These are phyloP conservation scores for Drosophila micromelanica DNA, from an alignment of 1,140 invertebrate species.

Conservation along the genomic window DNA sequence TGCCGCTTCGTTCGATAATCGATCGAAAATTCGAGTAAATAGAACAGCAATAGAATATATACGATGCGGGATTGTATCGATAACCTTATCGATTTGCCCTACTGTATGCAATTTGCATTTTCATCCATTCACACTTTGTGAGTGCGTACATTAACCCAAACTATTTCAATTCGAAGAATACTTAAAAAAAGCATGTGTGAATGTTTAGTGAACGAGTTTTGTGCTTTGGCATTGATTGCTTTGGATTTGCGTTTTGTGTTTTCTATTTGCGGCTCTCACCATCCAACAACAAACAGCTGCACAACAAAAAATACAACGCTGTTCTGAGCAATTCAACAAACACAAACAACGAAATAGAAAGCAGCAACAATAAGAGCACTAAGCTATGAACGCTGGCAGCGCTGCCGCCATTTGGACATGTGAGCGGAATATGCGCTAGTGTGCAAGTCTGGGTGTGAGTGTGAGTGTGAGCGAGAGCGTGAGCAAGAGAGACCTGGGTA, in stretches of 20 bases:
- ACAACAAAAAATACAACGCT: slow-evolving; percentile 24
- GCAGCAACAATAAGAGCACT: slow-evolving; percentile 20
- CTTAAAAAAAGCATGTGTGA: slow-evolving; percentile 13
- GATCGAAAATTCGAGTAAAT: slow-evolving; percentile 5
- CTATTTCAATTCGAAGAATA: slow-evolving; percentile 8
- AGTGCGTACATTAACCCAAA: slow-evolving; percentile 55
- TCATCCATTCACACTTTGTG: slow-evolving; percentile 9
- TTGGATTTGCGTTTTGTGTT: slow-evolving; percentile 47
- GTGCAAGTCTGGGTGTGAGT: background rate
- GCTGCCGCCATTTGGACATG: slow-evolving; percentile 25
- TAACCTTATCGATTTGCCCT: background rate
- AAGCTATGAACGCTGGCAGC: slow-evolving; percentile 6
- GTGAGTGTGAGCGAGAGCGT: background rate
- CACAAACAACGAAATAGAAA: slow-evolving; percentile 53
- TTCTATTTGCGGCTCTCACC: slow-evolving; percentile 63
- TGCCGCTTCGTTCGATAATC: slow-evolving; percentile 44
- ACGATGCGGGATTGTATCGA: background rate
- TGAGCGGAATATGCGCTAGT: slow-evolving; percentile 10
- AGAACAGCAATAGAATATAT: background rate
- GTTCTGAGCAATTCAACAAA: slow-evolving; percentile 7
- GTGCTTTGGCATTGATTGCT: slow-evolving; percentile 40
- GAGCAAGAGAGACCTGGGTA: background rate
- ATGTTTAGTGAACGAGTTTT: slow-evolving; percentile 29
- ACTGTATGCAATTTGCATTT: slow-evolving; percentile 37
- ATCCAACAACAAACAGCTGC: slow-evolving; percentile 54